A percentile compares a stretch with the other conserved stretches of the same genome.
Conservation (phyloP, 2,113 vertebrate genomes). For the Nothobranchius kuhntae region DNA sequence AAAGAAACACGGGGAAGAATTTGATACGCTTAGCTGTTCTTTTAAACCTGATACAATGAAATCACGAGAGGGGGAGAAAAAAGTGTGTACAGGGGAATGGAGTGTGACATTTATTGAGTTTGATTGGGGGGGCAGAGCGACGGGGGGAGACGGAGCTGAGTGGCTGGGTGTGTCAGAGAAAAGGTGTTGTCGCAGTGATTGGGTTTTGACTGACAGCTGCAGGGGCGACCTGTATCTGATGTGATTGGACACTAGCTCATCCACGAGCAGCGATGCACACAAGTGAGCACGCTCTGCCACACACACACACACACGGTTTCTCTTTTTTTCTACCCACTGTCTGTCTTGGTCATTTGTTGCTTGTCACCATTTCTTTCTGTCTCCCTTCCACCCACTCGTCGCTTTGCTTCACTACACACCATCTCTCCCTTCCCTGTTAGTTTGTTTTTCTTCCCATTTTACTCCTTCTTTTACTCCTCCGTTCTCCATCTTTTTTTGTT, state of each 20-base stretch:
- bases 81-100: conserved; percentile 25
- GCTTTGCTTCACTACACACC: conserved; percentile 14
- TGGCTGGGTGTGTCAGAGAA: conserved; percentile 40
- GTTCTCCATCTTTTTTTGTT: background rate
- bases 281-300: conserved; percentile 8
- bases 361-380: conserved; percentile 61
- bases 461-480: conserved; percentile 9
- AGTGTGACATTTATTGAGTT: conserved; percentile 40
- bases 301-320: conserved; percentile 6
- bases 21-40: conserved; percentile 42
- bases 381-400: conserved; percentile 45
- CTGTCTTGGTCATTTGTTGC: conserved; percentile 52
- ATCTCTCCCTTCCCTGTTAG: conserved; percentile 31
- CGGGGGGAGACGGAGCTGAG: conserved; percentile 29
- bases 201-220: conserved; percentile 66
- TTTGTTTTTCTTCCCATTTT: conserved; percentile 40
- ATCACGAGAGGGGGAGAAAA: conserved; percentile 8
- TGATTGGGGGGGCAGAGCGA: conserved; percentile 23
- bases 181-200: conserved; percentile 55
- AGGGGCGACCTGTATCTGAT: conserved; percentile 52
- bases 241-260: conserved; percentile 60
- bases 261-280: conserved; percentile 35
- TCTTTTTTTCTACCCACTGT: conserved; percentile 34
- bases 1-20: conserved; percentile 37
- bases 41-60: conserved; percentile 49